Evolutionary conservation across 2,888 invertebrate genomes (phyloP).

Genomic region (Rhingia rostrata): DNA sequence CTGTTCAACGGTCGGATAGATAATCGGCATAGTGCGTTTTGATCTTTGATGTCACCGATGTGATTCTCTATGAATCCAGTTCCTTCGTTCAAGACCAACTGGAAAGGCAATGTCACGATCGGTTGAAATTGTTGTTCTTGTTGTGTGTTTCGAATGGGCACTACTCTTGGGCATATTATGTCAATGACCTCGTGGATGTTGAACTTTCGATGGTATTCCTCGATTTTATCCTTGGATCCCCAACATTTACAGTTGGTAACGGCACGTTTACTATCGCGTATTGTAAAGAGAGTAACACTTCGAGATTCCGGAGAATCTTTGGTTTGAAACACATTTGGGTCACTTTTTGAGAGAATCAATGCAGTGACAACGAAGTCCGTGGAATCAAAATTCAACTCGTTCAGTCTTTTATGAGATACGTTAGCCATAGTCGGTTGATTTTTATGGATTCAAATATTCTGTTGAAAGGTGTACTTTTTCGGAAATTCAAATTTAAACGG

Average conservation of each 20-base stretch:
- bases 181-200: slow-evolving; percentile 89
- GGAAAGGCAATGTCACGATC: slow-evolving; percentile 87
- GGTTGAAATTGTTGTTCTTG: slow-evolving; percentile 86
- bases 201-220: slow-evolving; percentile 86
- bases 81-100: slow-evolving; percentile 87
- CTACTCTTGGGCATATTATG: slow-evolving; percentile 86
- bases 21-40: slow-evolving; percentile 85
- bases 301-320: slow-evolving; percentile 83
- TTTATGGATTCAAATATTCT: neutral
- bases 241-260: slow-evolving; percentile 90
- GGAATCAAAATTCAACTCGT: slow-evolving; percentile 42
- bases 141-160: slow-evolving; percentile 80
- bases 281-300: slow-evolving; percentile 90
- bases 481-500: slow-evolving; percentile 3
- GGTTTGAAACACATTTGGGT: slow-evolving; percentile 83
- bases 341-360: slow-evolving; percentile 86
- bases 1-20: slow-evolving; percentile 85
- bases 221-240: slow-evolving; percentile 87
- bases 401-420: slow-evolving; percentile 36
- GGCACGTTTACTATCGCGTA: slow-evolving; percentile 88
- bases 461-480: neutral
- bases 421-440: slow-evolving; percentile 35
- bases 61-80: slow-evolving; percentile 86
- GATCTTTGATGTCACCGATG: slow-evolving; percentile 83
- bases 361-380: slow-evolving; percentile 83